These are phyloP conservation scores for Trichogramma pretiosum DNA, from an alignment of 1,140 invertebrate species.

Conservation along the genomic window DNA sequence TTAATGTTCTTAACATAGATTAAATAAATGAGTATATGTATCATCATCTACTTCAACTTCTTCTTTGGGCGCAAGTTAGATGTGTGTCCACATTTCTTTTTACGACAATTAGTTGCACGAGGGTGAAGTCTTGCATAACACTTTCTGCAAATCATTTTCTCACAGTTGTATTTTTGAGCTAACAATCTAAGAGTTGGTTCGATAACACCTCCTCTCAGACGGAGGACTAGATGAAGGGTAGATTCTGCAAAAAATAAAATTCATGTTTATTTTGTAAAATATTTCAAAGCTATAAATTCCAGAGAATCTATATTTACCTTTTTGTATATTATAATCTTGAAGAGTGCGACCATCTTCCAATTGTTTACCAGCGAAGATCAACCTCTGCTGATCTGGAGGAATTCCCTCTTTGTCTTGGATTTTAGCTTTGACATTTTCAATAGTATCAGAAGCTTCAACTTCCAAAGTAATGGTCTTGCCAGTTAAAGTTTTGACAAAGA, in stretches of 20 bases:
- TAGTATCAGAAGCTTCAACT: too few species aligned
- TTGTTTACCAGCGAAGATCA: slow-evolving; percentile 63
- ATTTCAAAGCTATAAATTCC: slow-evolving; percentile 66
- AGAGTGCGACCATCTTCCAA: slow-evolving; percentile 65
- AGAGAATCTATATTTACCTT: slow-evolving; percentile 60
- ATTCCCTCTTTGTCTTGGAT: too few species aligned
- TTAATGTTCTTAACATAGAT: too few species aligned
- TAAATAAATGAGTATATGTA: too few species aligned
- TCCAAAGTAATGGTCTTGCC: too few species aligned
- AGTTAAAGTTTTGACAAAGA: too few species aligned
- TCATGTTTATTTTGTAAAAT: slow-evolving; percentile 69
- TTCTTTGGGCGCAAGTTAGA: slow-evolving; percentile 99
- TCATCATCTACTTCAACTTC: slow-evolving; percentile 88
- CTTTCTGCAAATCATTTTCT: slow-evolving; percentile 98
- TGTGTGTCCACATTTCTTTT: slow-evolving; percentile 98
- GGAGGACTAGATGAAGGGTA: slow-evolving; percentile 60
- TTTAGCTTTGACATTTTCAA: too few species aligned
- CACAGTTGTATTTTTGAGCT: too few species aligned
- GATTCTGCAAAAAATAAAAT: slow-evolving; percentile 64
- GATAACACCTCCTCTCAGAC: slow-evolving; percentile 61
- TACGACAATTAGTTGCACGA: slow-evolving; percentile 96
- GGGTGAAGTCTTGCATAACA: slow-evolving; percentile 98
- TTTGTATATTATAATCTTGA: slow-evolving; percentile 61
- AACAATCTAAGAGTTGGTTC: slow-evolving; percentile 87
- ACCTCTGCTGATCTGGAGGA: too few species aligned